These are phyloP conservation scores for Epinephelus lanceolatus DNA, from an alignment of 2,113 vertebrate genomes.

Conservation along the genomic window DNA sequence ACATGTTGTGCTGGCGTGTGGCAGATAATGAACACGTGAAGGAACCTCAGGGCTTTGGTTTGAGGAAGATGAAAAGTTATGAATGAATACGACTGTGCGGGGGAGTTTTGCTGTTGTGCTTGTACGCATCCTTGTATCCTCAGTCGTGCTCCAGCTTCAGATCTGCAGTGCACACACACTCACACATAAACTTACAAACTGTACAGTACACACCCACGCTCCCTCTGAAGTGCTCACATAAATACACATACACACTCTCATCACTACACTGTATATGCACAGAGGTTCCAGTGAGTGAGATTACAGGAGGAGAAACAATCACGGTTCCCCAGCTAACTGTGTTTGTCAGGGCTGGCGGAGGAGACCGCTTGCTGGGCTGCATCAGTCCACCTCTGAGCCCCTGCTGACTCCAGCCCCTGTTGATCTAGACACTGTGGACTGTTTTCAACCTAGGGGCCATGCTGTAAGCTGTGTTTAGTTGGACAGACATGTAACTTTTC, in stretches of 20 bases:
- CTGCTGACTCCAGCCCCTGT: constrained; percentile 44
- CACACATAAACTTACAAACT: neutral
- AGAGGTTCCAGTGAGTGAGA: constrained; percentile 38
- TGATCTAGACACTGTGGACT: constrained; percentile 44
- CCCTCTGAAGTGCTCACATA: neutral
- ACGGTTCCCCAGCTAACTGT: constrained; percentile 19
- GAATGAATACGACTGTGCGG: neutral
- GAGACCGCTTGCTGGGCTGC: constrained; percentile 33
- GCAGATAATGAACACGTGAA: neutral
- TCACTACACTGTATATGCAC: constrained; percentile 5
- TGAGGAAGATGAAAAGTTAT: neutral
- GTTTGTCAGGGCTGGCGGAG: constrained; percentile 40
- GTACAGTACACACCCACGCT: neutral
- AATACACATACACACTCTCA: neutral
- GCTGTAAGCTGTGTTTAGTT: neutral
- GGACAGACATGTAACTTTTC: neutral
- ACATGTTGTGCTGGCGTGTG: neutral
- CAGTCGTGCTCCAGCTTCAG: neutral
- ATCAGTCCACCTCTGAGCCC: constrained; percentile 21
- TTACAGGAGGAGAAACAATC: constrained; percentile 44
- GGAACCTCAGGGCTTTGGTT: neutral
- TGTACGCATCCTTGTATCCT: neutral
- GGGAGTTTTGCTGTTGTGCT: neutral
- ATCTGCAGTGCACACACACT: neutral
- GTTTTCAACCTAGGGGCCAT: constrained; percentile 22